Conservation (phyloP, 1,140 invertebrate genomes). For the Dendrolimus punctatus region DNA sequence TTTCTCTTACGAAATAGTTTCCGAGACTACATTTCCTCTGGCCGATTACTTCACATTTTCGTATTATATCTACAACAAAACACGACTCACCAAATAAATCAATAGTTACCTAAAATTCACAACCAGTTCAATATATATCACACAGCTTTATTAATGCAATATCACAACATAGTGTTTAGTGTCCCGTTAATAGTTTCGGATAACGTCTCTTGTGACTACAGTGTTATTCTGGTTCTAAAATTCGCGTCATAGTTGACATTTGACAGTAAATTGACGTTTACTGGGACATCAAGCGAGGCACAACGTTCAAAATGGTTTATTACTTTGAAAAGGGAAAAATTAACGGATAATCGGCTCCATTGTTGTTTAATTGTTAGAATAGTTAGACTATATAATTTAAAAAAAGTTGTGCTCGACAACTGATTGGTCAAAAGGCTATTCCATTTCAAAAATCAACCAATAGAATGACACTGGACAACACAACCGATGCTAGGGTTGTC, state of each 20-base stretch:
- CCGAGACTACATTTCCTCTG: too few relatives aligned
- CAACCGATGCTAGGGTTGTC: constrained; percentile 37
- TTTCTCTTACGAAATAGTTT: too few relatives aligned
- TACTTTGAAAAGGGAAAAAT: too few relatives aligned
- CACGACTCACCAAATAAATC: constrained; percentile 63
- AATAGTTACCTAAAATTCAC: constrained; percentile 67
- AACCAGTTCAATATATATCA: constrained; percentile 52
- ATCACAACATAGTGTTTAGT: constrained; percentile 59
- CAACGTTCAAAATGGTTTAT: too few relatives aligned
- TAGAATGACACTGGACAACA: constrained; percentile 22
- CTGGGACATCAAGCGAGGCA: too few relatives aligned
- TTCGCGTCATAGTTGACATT: not conserved
- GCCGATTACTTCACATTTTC: not conserved
- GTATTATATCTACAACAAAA: constrained; percentile 22
- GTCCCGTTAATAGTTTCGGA: constrained; percentile 36
- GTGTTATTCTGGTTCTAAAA: constrained; percentile 14
- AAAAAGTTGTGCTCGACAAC: too few relatives aligned
- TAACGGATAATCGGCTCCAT: too few relatives aligned
- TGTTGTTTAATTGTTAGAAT: too few relatives aligned
- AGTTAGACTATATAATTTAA: too few relatives aligned
- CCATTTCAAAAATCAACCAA: not conserved
- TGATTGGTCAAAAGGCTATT: too few relatives aligned
- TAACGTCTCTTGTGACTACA: constrained; percentile 27
- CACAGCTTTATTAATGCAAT: constrained; percentile 66
- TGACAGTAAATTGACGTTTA: too few relatives aligned